Conservation (phyloP, 2,888 invertebrate species). For the Drosophila paucipuncta region DNA sequence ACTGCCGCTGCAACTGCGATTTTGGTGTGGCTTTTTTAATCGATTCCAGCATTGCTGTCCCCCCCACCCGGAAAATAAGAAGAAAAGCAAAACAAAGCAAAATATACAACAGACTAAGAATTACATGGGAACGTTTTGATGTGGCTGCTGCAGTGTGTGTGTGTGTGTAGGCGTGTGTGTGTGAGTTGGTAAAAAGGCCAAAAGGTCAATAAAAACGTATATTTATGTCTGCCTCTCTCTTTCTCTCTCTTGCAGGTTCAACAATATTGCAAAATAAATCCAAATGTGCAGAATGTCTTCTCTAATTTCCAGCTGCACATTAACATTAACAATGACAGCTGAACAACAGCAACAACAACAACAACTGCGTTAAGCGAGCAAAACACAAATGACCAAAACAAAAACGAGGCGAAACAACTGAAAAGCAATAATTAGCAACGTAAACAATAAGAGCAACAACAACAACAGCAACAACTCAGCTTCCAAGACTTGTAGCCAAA, state of each 20-base stretch:
- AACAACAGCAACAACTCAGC: slow-evolving; percentile 11
- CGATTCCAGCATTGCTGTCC: slow-evolving; percentile 34
- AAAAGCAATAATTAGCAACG: slow-evolving; percentile 76
- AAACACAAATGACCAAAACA: slow-evolving; percentile 44
- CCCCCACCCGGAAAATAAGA: not conserved
- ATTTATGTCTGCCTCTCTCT: not conserved
- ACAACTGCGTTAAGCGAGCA: slow-evolving; percentile 4
- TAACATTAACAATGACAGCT: slow-evolving; percentile 1
- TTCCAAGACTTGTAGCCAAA: slow-evolving; percentile 35
- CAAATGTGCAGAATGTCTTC: slow-evolving; percentile 5
- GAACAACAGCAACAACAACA: slow-evolving; percentile 23
- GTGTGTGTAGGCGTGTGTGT: slow-evolving; percentile 12
- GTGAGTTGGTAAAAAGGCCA: slow-evolving; percentile 28
- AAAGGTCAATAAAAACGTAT: slow-evolving; percentile 41
- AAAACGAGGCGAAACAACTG: slow-evolving; percentile 34
- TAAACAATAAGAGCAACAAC: slow-evolving; percentile 29
- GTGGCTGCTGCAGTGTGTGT: slow-evolving; percentile 9
- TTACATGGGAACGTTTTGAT: not conserved
- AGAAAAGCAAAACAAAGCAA: slow-evolving; percentile 17
- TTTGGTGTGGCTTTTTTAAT: slow-evolving; percentile 51
- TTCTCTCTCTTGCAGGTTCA: not conserved
- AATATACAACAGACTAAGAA: slow-evolving; percentile 8
- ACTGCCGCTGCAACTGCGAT: slow-evolving; percentile 46
- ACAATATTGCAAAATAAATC: slow-evolving; percentile 13
- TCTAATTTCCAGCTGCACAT: slow-evolving; percentile 1